A percentile compares a stretch with the other conserved stretches of the same genome.
Evolutionary conservation across 2,888 invertebrate genomes (phyloP).

Genomic region (Amiota mariae): DNA sequence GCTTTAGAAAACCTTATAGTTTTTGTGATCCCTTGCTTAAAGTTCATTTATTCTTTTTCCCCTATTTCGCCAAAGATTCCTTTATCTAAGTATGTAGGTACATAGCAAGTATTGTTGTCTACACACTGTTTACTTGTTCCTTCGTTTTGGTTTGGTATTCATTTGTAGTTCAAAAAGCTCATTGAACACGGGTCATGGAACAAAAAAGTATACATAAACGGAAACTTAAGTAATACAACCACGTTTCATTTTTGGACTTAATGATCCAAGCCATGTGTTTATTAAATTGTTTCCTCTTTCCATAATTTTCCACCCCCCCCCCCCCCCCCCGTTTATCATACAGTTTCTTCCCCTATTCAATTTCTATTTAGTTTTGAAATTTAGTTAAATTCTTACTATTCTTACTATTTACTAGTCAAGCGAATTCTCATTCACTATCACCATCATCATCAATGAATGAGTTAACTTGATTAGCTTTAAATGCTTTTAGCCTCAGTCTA

Average conservation of each 20-base stretch:
- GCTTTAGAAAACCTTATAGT: too few species aligned
- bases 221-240: conserved; percentile 34
- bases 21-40: too few species aligned
- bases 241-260: conserved; percentile 43
- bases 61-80: too few species aligned
- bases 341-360: background rate
- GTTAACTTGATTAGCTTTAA: conserved; percentile 43
- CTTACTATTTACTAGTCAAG: background rate
- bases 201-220: too few species aligned
- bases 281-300: conserved; percentile 33
- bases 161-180: too few species aligned
- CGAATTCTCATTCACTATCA: too few species aligned
- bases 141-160: too few species aligned
- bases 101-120: too few species aligned
- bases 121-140: too few species aligned
- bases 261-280: conserved; percentile 43
- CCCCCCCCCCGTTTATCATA: background rate
- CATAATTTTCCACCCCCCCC: background rate
- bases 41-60: too few species aligned
- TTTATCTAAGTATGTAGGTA: too few species aligned
- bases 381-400: background rate
- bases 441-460: background rate
- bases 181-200: too few species aligned
- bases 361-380: background rate
- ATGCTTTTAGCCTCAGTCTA: conserved; percentile 41